Conservation (phyloP, 1,140 invertebrate genomes). For the Thaumatotibia leucotreta region DNA sequence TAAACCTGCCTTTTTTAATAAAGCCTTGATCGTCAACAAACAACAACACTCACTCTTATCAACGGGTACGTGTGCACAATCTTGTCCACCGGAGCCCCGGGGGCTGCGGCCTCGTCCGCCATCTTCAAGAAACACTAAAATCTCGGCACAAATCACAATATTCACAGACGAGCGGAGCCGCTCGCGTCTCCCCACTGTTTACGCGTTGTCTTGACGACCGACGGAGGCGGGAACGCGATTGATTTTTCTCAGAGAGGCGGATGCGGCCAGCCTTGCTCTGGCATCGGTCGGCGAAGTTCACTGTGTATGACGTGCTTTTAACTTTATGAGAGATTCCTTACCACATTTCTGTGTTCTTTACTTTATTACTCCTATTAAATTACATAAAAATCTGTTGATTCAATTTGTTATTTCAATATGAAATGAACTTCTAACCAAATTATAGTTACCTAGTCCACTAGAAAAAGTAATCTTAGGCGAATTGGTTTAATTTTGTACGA, state of each 20-base stretch:
- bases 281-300: neutral
- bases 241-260: constrained; percentile 56
- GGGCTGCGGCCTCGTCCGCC: constrained; percentile 68
- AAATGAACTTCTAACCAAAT: too few relatives aligned
- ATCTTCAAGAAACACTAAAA: constrained; percentile 35
- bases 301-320: neutral
- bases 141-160: constrained; percentile 28
- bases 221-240: constrained; percentile 58
- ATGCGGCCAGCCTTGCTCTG: constrained; percentile 16
- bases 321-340: too few relatives aligned
- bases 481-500: too few relatives aligned
- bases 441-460: too few relatives aligned
- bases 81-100: constrained; percentile 78
- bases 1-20: neutral
- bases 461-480: too few relatives aligned
- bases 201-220: constrained; percentile 65
- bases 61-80: constrained; percentile 85
- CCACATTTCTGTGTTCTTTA: too few relatives aligned
- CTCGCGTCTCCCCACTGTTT: constrained; percentile 64
- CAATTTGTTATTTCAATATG: too few relatives aligned
- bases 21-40: neutral
- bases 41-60: constrained; percentile 78
- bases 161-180: constrained; percentile 28
- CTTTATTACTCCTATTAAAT: too few relatives aligned
- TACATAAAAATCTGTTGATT: too few relatives aligned